Evolutionary conservation across 2,113 vertebrate species (phyloP).

Genomic region (Paramormyrops kingsleyae): DNA sequence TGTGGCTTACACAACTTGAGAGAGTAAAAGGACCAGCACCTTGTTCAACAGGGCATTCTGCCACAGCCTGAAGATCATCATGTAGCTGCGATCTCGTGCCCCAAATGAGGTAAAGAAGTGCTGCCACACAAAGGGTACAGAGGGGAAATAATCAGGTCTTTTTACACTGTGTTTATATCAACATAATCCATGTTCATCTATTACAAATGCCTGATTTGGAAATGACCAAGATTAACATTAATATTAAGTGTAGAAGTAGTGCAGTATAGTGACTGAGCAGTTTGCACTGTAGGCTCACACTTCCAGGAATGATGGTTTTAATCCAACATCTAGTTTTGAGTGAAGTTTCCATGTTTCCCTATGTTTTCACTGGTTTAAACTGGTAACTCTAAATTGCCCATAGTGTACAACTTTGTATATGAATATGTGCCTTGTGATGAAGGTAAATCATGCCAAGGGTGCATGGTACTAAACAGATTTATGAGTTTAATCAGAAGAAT

Average conservation of each 20-base stretch:
- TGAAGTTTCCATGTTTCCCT: neutral
- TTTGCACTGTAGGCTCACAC: neutral
- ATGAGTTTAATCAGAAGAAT: neutral
- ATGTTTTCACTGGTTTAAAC: neutral
- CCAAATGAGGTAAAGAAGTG: slow-evolving; percentile 89
- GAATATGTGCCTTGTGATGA: neutral
- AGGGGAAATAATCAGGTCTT: neutral
- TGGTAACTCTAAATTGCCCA: neutral
- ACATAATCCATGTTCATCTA: neutral
- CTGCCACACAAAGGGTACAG: slow-evolving; percentile 40
- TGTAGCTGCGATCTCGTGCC: slow-evolving; percentile 81
- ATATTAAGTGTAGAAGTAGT: neutral
- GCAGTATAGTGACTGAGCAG: neutral
- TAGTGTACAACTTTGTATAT: neutral
- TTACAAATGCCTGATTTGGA: neutral
- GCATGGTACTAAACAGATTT: neutral
- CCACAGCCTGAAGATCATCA: slow-evolving; percentile 86
- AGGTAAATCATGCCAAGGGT: neutral
- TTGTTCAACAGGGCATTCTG: slow-evolving; percentile 84
- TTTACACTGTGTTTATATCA: neutral
- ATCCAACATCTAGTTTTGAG: neutral
- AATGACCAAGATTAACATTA: neutral
- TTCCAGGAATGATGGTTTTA: neutral
- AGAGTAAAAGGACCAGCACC: slow-evolving; percentile 47
- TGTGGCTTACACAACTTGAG: neutral